A percentile compares a stretch with the other conserved stretches of the same genome.
These are phyloP conservation scores for Hyppa rectilinea DNA, from an alignment of 2,888 invertebrate genomes.

Conservation along the genomic window DNA sequence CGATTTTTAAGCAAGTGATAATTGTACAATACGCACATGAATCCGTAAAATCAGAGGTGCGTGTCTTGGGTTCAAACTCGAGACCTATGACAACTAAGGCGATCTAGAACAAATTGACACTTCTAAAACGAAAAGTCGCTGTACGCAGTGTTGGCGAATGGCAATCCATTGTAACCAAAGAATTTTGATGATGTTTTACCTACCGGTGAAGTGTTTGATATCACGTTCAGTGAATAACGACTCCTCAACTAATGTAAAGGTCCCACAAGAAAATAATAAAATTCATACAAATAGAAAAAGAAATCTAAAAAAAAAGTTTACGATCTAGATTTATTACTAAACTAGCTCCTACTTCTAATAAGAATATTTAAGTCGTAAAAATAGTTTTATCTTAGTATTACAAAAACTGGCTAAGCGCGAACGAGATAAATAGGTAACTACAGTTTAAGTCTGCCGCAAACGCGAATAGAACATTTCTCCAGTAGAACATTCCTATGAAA, in stretches of 20 bases:
- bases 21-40: too few species aligned
- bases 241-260: background rate
- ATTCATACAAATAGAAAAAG: slow-evolving; percentile 8
- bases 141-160: too few species aligned
- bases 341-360: slow-evolving; percentile 26
- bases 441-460: too few species aligned
- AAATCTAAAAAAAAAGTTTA: slow-evolving; percentile 19
- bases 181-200: too few species aligned
- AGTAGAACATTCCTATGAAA: too few species aligned
- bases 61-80: too few species aligned
- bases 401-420: too few species aligned
- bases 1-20: too few species aligned
- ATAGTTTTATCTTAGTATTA: slow-evolving; percentile 7
- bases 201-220: background rate
- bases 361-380: slow-evolving; percentile 38
- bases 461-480: too few species aligned
- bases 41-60: too few species aligned
- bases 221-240: background rate
- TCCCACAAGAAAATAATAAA: background rate
- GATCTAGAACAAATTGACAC: background rate
- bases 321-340: slow-evolving; percentile 46
- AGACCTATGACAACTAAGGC: too few species aligned
- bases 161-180: background rate
- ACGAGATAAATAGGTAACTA: too few species aligned
- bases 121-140: background rate